Evolutionary conservation across 2,888 invertebrate genomes (phyloP).

Genomic region (Sminthurides aquaticus): DNA sequence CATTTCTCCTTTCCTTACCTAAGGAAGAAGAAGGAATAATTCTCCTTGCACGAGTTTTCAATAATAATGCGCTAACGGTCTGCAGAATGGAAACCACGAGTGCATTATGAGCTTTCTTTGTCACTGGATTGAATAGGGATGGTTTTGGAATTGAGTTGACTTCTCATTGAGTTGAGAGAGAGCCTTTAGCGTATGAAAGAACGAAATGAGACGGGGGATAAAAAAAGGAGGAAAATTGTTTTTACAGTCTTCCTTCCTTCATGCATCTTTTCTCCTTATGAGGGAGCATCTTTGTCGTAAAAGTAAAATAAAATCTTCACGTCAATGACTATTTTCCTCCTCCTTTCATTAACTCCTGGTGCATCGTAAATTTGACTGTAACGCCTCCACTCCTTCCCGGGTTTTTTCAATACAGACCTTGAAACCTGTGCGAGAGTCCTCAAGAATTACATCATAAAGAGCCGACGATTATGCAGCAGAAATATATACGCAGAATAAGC

Average conservation of each 20-base stretch:
- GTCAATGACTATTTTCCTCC: conserved; percentile 17
- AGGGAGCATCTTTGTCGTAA: conserved; percentile 15
- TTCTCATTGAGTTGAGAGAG: neutral
- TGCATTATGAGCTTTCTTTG: neutral
- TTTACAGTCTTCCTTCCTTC: neutral
- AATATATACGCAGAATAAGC: no score
- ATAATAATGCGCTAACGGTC: neutral
- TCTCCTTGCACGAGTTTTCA: neutral
- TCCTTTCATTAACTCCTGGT: conserved; percentile 23
- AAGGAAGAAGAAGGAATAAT: neutral
- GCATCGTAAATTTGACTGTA: conserved; percentile 20
- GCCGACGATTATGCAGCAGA: no score
- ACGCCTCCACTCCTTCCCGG: conserved; percentile 18
- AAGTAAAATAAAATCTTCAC: conserved; percentile 23
- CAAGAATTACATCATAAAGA: no score
- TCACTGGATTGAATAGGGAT: neutral
- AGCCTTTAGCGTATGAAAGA: neutral
- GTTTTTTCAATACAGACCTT: conserved; percentile 10
- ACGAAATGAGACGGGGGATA: no score
- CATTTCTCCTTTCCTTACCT: neutral
- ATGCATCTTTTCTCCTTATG: neutral
- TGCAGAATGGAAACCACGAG: neutral
- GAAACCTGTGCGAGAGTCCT: no score
- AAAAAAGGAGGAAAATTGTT: neutral
- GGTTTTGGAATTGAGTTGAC: neutral